phyloP scores from a whole-genome alignment of 1,140 invertebrate genomes.

The Leptinotarsa lineolata region DNA sequence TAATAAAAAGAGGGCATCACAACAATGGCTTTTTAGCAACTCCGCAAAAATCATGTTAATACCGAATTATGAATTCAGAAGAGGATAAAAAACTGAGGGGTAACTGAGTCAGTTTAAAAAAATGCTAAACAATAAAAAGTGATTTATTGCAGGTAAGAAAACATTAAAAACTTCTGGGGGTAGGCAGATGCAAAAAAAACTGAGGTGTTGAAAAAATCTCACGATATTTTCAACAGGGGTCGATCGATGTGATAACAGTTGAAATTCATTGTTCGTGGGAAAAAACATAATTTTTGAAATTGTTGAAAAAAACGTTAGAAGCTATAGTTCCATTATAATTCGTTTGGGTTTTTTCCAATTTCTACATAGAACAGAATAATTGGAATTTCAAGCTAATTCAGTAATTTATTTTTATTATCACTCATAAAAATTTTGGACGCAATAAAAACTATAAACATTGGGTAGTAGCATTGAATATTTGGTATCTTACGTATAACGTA shows the following conservation, averaged over 20 bases:
- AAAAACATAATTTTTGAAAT: too few relatives aligned
- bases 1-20: neutral
- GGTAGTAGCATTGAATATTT: too few relatives aligned
- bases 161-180: constrained; percentile 16
- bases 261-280: too few relatives aligned
- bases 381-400: too few relatives aligned
- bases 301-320: too few relatives aligned
- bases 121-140: constrained; percentile 20
- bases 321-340: too few relatives aligned
- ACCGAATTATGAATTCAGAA: constrained; percentile 5
- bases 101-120: constrained; percentile 12
- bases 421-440: too few relatives aligned
- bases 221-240: neutral
- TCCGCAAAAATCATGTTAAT: constrained; percentile 27
- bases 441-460: too few relatives aligned
- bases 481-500: neutral
- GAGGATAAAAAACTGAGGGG: constrained; percentile 23
- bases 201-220: constrained; percentile 19
- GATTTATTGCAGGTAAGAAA: constrained; percentile 20
- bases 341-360: too few relatives aligned
- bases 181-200: constrained; percentile 17
- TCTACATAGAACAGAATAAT: too few relatives aligned
- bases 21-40: constrained; percentile 4
- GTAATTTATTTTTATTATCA: too few relatives aligned
- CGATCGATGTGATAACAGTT: too few relatives aligned